A percentile compares a stretch with the other conserved stretches of the same genome.
Conservation (phyloP, 2,888 invertebrate genomes). For the Tiliacea aurago region DNA sequence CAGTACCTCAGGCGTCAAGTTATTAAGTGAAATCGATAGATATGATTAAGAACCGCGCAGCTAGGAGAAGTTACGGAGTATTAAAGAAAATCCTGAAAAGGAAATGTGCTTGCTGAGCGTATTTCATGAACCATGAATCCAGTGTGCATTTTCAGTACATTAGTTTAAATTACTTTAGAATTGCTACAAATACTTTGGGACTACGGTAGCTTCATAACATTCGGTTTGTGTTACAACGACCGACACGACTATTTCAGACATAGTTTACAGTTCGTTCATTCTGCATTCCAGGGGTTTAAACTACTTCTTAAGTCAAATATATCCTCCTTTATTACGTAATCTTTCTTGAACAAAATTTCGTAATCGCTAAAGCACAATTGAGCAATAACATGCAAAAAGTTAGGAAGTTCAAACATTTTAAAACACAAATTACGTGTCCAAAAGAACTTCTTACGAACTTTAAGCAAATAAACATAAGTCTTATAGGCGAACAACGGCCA, state of each 20-base stretch:
- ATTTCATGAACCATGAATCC: conserved; percentile 13
- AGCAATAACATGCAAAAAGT: conserved; percentile 43
- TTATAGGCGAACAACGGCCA: conserved; percentile 58
- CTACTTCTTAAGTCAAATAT: conserved; percentile 44
- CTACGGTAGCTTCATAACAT: conserved; percentile 17
- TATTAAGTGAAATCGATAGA: conserved; percentile 56
- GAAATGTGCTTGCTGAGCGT: conserved; percentile 18
- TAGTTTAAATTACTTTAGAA: conserved; percentile 31
- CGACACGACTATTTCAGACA: conserved; percentile 52
- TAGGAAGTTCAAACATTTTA: conserved; percentile 50
- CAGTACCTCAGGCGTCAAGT: conserved; percentile 34
- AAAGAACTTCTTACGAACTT: conserved; percentile 49
- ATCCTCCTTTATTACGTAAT: conserved; percentile 45
- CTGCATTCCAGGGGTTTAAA: conserved; percentile 48
- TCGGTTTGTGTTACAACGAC: conserved; percentile 49
- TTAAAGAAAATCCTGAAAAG: conserved; percentile 19
- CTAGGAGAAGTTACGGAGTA: conserved; percentile 3
- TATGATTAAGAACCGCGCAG: conserved; percentile 30
- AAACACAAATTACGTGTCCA: conserved; percentile 52
- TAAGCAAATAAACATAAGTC: conserved; percentile 63
- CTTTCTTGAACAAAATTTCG: conserved; percentile 27
- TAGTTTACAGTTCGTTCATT: conserved; percentile 57
- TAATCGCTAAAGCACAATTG: conserved; percentile 30
- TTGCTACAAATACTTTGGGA: conserved; percentile 34
- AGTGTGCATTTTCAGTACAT: conserved; percentile 13